Percentiles rank a stretch among this genome's conserved stretches.
Conservation (phyloP, 2,797 vertebrate species). For the Cryptoblepharus egeriae region DNA sequence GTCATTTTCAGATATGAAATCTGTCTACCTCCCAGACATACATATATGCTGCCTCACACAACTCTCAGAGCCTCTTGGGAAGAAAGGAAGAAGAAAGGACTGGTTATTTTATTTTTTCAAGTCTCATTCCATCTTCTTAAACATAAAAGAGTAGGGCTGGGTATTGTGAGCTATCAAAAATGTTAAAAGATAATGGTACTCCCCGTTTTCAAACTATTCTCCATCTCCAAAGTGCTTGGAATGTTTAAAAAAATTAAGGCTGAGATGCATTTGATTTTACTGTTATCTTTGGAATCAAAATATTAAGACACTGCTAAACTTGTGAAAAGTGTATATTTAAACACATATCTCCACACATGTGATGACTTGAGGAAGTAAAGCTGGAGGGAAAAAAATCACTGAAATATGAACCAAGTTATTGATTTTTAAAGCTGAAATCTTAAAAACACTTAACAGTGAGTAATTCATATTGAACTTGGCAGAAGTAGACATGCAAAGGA, state of each 20-base stretch:
- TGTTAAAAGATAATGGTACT: neutral
- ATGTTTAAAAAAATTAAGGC: neutral
- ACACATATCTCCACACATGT: neutral
- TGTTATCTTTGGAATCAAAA: conserved; percentile 1
- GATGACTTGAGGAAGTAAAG: neutral
- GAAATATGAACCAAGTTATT: conserved; percentile 6
- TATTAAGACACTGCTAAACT: neutral
- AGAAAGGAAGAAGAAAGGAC: conserved; percentile 43
- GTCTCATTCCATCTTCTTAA: neutral
- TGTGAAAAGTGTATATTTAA: neutral
- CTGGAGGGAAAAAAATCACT: neutral
- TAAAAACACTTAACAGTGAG: too few relatives aligned
- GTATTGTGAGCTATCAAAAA: conserved; percentile 46
- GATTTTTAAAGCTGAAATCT: neutral
- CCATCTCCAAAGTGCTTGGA: neutral
- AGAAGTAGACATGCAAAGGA: neutral
- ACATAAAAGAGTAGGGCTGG: conserved; percentile 23
- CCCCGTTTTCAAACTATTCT: neutral
- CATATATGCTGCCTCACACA: conserved; percentile 36
- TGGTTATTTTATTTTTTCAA: conserved; percentile 33
- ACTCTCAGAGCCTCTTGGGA: conserved; percentile 49
- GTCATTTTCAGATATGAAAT: conserved; percentile 80
- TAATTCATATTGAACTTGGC: neutral
- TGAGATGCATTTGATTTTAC: neutral
- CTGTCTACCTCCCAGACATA: conserved; percentile 74